Evolutionary conservation across 2,797 vertebrate species (phyloP), one percentile per base, ranked within the genome.

Genomic region (Hipposideros larvatus): DNA sequence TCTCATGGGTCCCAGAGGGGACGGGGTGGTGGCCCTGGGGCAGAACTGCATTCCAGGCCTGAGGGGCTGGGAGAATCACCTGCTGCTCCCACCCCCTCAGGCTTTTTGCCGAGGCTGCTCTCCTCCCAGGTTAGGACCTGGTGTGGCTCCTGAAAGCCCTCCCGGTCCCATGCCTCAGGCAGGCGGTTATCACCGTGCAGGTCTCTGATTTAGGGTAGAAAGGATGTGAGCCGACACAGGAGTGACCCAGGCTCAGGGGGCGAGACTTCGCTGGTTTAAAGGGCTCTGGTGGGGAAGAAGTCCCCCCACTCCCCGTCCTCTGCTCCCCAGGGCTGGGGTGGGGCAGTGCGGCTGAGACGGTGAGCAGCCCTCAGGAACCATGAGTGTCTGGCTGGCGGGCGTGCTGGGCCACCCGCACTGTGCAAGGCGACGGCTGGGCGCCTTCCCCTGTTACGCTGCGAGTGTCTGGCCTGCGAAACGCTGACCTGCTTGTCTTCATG

Each of bases 161-260:
- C 4, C 7, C 48, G 16, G 19, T 51, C 43, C 34, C 1, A 0
- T 5, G 57, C 46, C n/a, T 26, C 1, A 4, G 74, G 79, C 22
- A 34, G 68, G 43, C 4, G 14, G 37, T 11, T 24, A 11, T 74
- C 71, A 31, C 57, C 28, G 37, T 4, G 34, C 46, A 46, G 87
- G 31, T 66, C 79, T 91, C 74, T 86, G 26, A 46, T 77, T 53
- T 37, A n/a, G 61, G 18, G 51, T 74, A 46, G 34, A 26, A 43
- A 43, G 41, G 57, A 10, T 77, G 34, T 59, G 78, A 65, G n/a
- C 31, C 37, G 84, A 84, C 28, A 46, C 37, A 0, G 2, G 18
- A 24, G 43, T 24, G 37, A 51, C 19, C 34, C 18, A 22, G 51
- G 46, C 31, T 26, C 34, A 10, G 37, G 28, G 22, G 51, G 80